Conservation (phyloP, 92 coral and sea anemone species). For the Palythoa caribaeorum region DNA sequence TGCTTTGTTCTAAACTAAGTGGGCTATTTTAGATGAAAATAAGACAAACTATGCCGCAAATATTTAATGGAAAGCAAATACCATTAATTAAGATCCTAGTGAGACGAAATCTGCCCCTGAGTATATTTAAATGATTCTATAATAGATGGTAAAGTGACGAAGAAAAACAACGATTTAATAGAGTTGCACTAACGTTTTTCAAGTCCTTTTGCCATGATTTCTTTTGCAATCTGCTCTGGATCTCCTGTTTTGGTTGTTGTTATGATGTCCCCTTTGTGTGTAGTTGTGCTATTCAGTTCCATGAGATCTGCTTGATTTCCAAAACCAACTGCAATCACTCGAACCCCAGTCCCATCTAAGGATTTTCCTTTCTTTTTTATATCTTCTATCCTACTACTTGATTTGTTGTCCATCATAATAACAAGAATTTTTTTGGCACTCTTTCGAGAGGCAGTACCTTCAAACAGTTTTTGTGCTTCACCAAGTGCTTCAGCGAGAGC, state of each 20-base stretch:
- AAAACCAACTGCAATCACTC: constrained; percentile 85
- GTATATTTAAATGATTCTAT: not conserved
- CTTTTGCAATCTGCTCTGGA: constrained; percentile 76
- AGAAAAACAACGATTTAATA: not conserved
- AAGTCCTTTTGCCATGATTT: constrained; percentile 66
- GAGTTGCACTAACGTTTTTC: constrained; percentile 7
- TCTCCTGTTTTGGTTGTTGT: constrained; percentile 59
- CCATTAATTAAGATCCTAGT: not conserved
- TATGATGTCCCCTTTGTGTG: constrained; percentile 71
- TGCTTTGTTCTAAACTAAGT: no score
- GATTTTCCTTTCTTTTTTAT: constrained; percentile 65
- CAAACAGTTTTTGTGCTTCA: constrained; percentile 63
- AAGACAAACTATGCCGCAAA: not conserved
- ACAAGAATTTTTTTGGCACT: constrained; percentile 82
- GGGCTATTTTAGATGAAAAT: not conserved
- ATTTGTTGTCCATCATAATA: constrained; percentile 79
- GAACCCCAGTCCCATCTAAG: constrained; percentile 72
- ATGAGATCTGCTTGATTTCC: constrained; percentile 74
- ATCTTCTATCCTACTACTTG: constrained; percentile 65
- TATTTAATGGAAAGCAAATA: not conserved
- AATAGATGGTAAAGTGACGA: not conserved
- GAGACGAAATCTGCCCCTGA: not conserved
- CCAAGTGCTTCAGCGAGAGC: constrained; percentile 50
- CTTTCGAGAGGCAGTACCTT: constrained; percentile 56
- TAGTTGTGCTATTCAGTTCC: constrained; percentile 72